phyloP scores from a whole-genome alignment of 1,140 invertebrate species.

The Psilanteris sp. region DNA sequence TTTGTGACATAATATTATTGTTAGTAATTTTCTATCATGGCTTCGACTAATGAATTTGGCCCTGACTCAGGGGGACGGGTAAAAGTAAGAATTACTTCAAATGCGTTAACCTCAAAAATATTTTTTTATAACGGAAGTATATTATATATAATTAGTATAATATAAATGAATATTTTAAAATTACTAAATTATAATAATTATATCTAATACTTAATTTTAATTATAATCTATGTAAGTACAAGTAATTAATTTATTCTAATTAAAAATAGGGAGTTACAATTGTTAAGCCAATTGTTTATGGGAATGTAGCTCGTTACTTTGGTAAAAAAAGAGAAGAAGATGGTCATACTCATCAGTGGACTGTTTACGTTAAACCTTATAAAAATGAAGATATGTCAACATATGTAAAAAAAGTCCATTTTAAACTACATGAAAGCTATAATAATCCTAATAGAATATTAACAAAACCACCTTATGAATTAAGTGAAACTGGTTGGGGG shows the following conservation, averaged over 20 bases:
- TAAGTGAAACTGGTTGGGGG: conserved; percentile 99
- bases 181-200: no score
- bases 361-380: conserved; percentile 97
- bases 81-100: conserved; percentile 81
- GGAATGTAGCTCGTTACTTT: conserved; percentile 97
- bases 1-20: no score
- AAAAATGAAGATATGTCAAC: conserved; percentile 95
- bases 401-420: conserved; percentile 98
- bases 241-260: no score
- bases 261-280: conserved; percentile 89
- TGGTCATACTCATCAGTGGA: conserved; percentile 99
- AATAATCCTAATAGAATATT: conserved; percentile 95
- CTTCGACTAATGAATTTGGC: conserved; percentile 87
- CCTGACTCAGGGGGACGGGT: conserved; percentile 90
- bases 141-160: no score
- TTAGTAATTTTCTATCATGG: no score
- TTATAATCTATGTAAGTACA: no score
- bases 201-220: no score
- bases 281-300: conserved; percentile 98
- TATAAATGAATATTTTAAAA: no score
- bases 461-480: conserved; percentile 97
- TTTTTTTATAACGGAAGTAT: background rate
- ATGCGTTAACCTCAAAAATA: conserved; percentile 28
- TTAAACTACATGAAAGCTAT: conserved; percentile 99
- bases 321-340: conserved; percentile 99